Conservation (phyloP, 1,140 invertebrate genomes). For the Drosophila pseudoobscura region DNA sequence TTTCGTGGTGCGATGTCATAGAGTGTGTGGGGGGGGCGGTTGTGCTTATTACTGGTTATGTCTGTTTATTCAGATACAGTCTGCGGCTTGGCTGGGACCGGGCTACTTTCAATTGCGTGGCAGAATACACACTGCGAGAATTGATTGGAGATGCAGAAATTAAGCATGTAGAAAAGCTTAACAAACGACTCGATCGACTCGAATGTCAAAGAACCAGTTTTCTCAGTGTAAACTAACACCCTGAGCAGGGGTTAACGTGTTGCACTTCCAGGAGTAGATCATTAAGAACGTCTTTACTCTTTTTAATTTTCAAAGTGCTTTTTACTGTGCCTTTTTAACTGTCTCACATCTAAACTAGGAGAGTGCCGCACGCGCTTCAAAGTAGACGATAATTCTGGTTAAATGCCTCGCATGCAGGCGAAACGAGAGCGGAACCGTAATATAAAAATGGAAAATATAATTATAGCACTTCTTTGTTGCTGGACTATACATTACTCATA, state of each 20-base stretch:
- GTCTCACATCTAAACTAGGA: slow-evolving; percentile 22
- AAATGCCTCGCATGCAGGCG: slow-evolving; percentile 11
- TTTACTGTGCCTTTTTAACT: background rate
- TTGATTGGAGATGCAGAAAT: no score
- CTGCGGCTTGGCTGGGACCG: slow-evolving; percentile 1
- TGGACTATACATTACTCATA: slow-evolving; percentile 40
- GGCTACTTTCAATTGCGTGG: slow-evolving; percentile 48
- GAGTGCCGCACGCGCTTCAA: slow-evolving; percentile 24
- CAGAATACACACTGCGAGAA: background rate
- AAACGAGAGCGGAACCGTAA: slow-evolving; percentile 6
- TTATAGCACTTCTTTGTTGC: background rate
- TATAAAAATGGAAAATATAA: no score
- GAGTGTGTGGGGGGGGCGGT: background rate
- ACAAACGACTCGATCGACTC: no score
- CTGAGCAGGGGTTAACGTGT: no score
- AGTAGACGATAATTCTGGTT: slow-evolving; percentile 25
- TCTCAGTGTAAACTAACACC: no score
- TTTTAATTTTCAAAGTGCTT: slow-evolving; percentile 27
- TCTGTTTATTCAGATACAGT: slow-evolving; percentile 16
- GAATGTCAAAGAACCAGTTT: no score
- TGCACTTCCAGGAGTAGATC: background rate
- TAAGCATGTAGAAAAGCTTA: background rate
- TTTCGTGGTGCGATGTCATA: slow-evolving; percentile 13
- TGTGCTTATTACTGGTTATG: background rate
- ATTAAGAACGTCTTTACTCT: slow-evolving; percentile 1